Evolutionary conservation across 2,888 invertebrate genomes (phyloP).

Genomic region (Siphlonurus alternatus): DNA sequence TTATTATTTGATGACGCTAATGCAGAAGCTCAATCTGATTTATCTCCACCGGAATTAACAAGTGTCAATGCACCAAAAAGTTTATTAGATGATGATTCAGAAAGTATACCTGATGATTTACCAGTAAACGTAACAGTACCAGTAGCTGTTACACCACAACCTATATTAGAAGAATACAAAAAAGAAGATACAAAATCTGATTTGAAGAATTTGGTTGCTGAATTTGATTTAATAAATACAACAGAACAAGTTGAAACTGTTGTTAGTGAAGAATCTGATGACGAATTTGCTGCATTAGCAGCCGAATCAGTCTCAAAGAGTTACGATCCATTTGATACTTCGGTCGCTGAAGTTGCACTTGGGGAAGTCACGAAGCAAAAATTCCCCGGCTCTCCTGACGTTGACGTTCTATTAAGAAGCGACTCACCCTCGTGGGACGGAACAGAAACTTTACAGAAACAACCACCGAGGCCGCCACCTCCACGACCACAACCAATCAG

Average conservation of each 20-base stretch:
- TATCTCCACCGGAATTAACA: background rate
- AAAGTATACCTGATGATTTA: constrained; percentile 41
- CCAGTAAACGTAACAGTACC: constrained; percentile 43
- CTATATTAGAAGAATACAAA: background rate
- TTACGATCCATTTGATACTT: constrained; percentile 31
- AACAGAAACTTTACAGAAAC: constrained; percentile 8
- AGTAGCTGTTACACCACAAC: constrained; percentile 17
- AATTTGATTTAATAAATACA: constrained; percentile 18
- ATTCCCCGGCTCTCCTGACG: constrained; percentile 12
- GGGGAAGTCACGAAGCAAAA: constrained; percentile 11
- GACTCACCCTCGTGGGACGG: background rate
- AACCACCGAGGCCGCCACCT: constrained; percentile 13
- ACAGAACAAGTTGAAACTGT: constrained; percentile 11
- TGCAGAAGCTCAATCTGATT: background rate
- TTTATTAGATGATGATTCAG: constrained; percentile 56
- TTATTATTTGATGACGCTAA: background rate
- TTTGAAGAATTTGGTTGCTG: constrained; percentile 15
- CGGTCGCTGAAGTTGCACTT: constrained; percentile 23
- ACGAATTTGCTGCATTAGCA: constrained; percentile 62
- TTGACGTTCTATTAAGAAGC: constrained; percentile 13
- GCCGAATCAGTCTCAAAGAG: constrained; percentile 51
- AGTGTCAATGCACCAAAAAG: constrained; percentile 31
- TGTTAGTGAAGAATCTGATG: constrained; percentile 44
- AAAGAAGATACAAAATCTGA: constrained; percentile 7
- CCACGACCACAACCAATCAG: constrained; percentile 27